Evolutionary conservation across 2,888 invertebrate genomes (phyloP).

Genomic region (Epistrophella euchroma): DNA sequence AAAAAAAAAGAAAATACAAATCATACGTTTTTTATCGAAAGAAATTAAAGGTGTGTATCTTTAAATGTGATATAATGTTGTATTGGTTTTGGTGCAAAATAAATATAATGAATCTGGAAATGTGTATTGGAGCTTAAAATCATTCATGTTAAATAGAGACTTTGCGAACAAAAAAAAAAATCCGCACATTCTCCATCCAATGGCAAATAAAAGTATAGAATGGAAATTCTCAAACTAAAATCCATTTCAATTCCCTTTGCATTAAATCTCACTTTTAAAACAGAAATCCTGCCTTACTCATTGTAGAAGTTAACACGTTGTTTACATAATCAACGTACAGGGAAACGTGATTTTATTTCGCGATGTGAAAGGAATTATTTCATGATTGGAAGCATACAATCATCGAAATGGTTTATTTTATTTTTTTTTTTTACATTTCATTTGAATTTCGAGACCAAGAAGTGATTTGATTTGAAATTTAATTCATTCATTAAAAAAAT

Average conservation of each 20-base stretch:
- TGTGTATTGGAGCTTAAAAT: background rate
- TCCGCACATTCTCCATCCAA: background rate
- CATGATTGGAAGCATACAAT: background rate
- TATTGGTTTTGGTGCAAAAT: slow-evolving; percentile 16
- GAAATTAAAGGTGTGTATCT: background rate
- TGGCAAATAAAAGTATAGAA: background rate
- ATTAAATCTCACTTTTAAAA: background rate
- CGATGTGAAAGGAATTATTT: slow-evolving; percentile 4
- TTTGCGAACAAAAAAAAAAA: background rate
- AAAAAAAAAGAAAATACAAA: background rate
- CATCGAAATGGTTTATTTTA: background rate
- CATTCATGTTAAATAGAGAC: background rate
- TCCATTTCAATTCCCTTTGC: background rate
- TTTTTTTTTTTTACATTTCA: background rate
- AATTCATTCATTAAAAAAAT: background rate
- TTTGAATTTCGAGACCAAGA: background rate
- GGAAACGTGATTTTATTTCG: background rate
- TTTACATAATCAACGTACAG: background rate
- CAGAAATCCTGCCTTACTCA: background rate
- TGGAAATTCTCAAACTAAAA: background rate
- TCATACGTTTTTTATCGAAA: background rate
- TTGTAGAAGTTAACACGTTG: background rate
- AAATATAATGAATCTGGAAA: slow-evolving; percentile 9
- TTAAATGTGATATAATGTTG: slow-evolving; percentile 14
- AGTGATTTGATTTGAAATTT: slow-evolving; percentile 1